Conservation (phyloP, 2,113 vertebrate genomes). For the Eleginops maclovinus region DNA sequence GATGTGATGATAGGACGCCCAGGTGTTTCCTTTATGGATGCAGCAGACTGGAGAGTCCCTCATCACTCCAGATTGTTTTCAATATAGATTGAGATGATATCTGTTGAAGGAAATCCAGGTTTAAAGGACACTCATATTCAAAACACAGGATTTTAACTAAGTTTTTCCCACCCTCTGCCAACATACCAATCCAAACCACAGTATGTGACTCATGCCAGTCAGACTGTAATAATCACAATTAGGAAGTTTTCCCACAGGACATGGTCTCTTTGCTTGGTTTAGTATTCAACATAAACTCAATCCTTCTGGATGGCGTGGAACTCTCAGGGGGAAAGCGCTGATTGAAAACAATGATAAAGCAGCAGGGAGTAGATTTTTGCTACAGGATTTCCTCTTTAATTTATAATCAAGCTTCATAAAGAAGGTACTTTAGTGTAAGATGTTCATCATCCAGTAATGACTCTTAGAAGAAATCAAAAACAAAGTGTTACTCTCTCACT, state of each 20-base stretch:
- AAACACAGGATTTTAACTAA: constrained; percentile 10
- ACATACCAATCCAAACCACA: constrained; percentile 25
- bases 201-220: constrained; percentile 36
- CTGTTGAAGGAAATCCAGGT: neutral
- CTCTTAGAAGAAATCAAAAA: neutral
- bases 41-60: constrained; percentile 4
- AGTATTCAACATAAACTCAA: constrained; percentile 11
- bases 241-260: constrained; percentile 8
- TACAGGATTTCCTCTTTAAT: neutral
- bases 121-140: neutral
- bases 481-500: neutral
- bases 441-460: neutral
- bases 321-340: neutral
- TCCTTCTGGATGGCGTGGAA: neutral
- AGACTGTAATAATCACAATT: constrained; percentile 39
- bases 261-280: neutral
- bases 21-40: constrained; percentile 28
- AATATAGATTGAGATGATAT: constrained; percentile 4
- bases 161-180: neutral
- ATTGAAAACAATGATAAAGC: constrained; percentile 29
- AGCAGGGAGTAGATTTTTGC: neutral
- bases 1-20: constrained; percentile 10
- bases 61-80: constrained; percentile 16
- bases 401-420: neutral
- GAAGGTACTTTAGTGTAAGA: neutral